Evolutionary conservation across 1,140 invertebrate genomes (phyloP).

Genomic region (Anthonomus grandis): DNA sequence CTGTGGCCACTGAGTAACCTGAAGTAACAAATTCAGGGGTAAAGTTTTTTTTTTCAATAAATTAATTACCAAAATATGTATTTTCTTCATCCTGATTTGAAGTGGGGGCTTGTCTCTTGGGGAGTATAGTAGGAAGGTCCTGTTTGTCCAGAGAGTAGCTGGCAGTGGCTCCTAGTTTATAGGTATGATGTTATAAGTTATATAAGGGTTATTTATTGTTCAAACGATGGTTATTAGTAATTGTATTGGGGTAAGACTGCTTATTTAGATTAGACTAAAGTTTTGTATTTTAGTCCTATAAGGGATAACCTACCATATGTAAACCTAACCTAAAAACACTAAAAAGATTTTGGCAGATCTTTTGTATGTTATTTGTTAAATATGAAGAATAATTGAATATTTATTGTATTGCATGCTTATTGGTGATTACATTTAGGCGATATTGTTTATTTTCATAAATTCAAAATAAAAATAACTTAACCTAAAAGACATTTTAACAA

Average conservation of each 20-base stretch:
- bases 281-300: too few species aligned
- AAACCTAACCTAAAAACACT: too few species aligned
- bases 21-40: neutral
- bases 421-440: too few species aligned
- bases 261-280: neutral
- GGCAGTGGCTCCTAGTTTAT: neutral
- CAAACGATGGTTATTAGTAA: neutral
- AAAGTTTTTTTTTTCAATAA: neutral
- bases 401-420: too few species aligned
- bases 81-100: conserved; percentile 2
- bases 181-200: neutral
- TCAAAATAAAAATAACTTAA: too few species aligned
- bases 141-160: neutral
- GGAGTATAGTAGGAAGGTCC: neutral
- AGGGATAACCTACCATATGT: too few species aligned
- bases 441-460: too few species aligned
- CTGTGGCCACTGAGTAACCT: conserved; percentile 17
- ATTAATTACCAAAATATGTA: conserved; percentile 11
- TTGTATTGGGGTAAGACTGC: neutral
- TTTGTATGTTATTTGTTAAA: too few species aligned
- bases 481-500: too few species aligned
- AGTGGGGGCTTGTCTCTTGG: neutral
- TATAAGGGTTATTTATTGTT: neutral
- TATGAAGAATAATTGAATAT: too few species aligned
- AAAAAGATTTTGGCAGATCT: too few species aligned